Percentiles rank a stretch among this genome's conserved stretches.
These are phyloP conservation scores for Cnemophilus loriae DNA, from an alignment of 2,113 vertebrate species.

Conservation along the genomic window DNA sequence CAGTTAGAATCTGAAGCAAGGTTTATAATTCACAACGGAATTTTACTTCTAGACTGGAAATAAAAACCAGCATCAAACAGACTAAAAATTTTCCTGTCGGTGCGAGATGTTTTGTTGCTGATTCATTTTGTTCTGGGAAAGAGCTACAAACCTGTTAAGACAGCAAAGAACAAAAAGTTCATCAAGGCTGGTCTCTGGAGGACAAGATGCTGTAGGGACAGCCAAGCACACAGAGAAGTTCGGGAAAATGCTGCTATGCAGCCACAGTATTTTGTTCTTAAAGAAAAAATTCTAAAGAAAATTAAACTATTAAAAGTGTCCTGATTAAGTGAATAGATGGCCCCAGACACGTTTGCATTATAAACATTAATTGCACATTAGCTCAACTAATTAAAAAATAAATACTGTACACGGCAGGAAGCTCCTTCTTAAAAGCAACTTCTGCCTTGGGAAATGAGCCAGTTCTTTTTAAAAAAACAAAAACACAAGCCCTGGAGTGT, in stretches of 20 bases:
- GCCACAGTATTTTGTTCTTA: background rate
- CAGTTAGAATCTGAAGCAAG: background rate
- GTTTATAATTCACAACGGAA: background rate
- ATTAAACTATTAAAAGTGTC: background rate
- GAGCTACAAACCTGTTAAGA: background rate
- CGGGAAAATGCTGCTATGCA: background rate
- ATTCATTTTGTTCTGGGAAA: background rate
- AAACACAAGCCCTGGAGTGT: background rate
- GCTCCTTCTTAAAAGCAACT: constrained; percentile 25
- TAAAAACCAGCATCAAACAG: background rate
- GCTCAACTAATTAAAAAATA: constrained; percentile 54
- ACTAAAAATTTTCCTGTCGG: background rate
- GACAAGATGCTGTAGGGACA: background rate
- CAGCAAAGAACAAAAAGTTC: background rate
- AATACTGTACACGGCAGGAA: constrained; percentile 9
- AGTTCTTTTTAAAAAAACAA: background rate
- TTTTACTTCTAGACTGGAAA: background rate
- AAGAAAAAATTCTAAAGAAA: background rate
- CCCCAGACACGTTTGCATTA: constrained; percentile 21
- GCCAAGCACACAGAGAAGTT: background rate
- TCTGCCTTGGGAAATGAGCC: constrained; percentile 22
- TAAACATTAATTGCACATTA: constrained; percentile 54
- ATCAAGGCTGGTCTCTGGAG: background rate
- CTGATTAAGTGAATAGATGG: constrained; percentile 30
- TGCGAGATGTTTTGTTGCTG: background rate